Conservation (phyloP, 1,140 invertebrate genomes). For the Archivesica marissinica region DNA sequence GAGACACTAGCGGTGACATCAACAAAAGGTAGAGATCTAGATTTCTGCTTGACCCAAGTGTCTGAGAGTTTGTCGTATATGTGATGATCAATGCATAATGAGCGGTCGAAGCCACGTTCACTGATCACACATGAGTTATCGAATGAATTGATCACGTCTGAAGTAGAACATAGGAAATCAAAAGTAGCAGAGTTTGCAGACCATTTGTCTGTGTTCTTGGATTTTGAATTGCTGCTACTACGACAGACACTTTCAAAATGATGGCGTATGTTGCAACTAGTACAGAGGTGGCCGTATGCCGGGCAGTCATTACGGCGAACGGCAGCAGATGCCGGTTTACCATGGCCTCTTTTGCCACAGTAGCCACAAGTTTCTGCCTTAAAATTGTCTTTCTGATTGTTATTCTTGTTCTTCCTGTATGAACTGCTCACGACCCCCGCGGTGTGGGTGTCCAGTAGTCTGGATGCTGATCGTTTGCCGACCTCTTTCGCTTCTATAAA, state of each 20-base stretch:
- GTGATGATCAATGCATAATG: slow-evolving; percentile 71
- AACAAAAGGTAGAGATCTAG: slow-evolving; percentile 64
- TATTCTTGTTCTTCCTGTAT: too few species aligned
- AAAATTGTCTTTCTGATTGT: too few species aligned
- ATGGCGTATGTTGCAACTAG: neutral
- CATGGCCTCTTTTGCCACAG: slow-evolving; percentile 53
- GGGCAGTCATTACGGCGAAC: too few species aligned
- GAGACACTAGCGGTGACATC: slow-evolving; percentile 36
- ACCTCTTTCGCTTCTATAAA: slow-evolving; percentile 65
- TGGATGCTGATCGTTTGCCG: slow-evolving; percentile 59
- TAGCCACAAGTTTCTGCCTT: slow-evolving; percentile 24
- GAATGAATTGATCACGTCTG: too few species aligned
- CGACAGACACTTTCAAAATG: slow-evolving; percentile 29
- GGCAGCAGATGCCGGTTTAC: too few species aligned
- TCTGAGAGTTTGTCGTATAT: slow-evolving; percentile 58
- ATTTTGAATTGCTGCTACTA: slow-evolving; percentile 19
- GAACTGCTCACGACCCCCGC: too few species aligned
- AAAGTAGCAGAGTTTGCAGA: too few species aligned
- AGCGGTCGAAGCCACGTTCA: too few species aligned
- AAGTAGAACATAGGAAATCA: slow-evolving; percentile 39
- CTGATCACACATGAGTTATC: too few species aligned
- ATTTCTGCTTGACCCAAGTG: slow-evolving; percentile 48
- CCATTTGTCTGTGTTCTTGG: slow-evolving; percentile 25
- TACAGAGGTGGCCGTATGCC: slow-evolving; percentile 24
- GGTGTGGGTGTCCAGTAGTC: neutral